These are phyloP conservation scores for Tichodroma muraria DNA, from an alignment of 2,113 vertebrate genomes.

Conservation along the genomic window DNA sequence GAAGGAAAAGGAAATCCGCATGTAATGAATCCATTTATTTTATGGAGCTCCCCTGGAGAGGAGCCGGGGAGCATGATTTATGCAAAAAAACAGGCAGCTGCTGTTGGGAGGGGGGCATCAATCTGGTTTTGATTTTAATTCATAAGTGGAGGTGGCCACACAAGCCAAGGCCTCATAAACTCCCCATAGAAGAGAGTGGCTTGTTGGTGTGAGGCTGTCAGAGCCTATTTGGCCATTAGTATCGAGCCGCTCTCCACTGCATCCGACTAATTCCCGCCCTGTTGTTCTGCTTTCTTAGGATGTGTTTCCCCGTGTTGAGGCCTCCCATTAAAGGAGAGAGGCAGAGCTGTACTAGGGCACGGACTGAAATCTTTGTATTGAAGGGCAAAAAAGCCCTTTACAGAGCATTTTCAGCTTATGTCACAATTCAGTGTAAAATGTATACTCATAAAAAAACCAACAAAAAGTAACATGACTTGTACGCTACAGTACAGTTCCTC, in stretches of 20 bases:
- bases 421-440: not conserved
- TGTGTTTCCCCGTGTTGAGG: not conserved
- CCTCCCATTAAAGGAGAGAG: constrained; percentile 13
- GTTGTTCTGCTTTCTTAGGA: not conserved
- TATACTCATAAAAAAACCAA: not conserved
- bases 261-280: not conserved
- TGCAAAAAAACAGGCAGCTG: constrained; percentile 54
- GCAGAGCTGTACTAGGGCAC: not conserved
- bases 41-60: constrained; percentile 66
- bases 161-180: constrained; percentile 56
- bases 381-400: constrained; percentile 2
- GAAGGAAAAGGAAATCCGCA: constrained; percentile 69
- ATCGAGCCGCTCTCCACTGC: not conserved
- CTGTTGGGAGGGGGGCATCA: constrained; percentile 45
- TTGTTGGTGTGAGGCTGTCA: constrained; percentile 62
- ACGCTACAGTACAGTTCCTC: not conserved
- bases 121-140: constrained; percentile 69
- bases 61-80: constrained; percentile 52
- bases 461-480: not conserved
- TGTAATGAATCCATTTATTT: constrained; percentile 72
- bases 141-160: constrained; percentile 61
- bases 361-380: not conserved
- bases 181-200: constrained; percentile 55
- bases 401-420: not conserved
- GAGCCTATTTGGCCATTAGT: constrained; percentile 46